Evolutionary conservation across 2,888 invertebrate species (phyloP).

Genomic region (Physocephala rufipes): DNA sequence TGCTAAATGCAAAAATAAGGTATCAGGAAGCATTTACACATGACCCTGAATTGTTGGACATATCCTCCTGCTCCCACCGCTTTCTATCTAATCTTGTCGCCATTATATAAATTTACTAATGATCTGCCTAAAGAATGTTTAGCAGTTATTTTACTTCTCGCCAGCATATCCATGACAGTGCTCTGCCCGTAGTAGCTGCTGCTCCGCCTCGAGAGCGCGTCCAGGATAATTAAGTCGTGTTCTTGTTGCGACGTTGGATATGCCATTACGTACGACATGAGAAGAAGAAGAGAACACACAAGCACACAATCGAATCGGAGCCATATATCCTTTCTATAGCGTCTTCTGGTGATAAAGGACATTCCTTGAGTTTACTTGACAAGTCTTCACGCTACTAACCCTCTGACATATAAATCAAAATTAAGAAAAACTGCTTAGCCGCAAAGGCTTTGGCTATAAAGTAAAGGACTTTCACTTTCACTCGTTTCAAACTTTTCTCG

Average conservation of each 20-base stretch:
- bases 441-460: conserved; percentile 28
- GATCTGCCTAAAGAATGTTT: too few species aligned
- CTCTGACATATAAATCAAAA: too few species aligned
- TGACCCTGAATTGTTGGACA: too few species aligned
- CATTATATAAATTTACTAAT: too few species aligned
- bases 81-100: too few species aligned
- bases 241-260: conserved; percentile 71
- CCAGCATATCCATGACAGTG: conserved; percentile 84
- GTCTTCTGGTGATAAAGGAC: conserved; percentile 45
- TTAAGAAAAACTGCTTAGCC: too few species aligned
- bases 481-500: conserved; percentile 26
- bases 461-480: conserved; percentile 56
- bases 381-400: too few species aligned
- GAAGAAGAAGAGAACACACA: neutral
- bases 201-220: conserved; percentile 74
- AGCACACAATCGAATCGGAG: conserved; percentile 40
- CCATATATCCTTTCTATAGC: conserved; percentile 54
- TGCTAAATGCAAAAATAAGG: too few species aligned
- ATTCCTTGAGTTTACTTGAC: conserved; percentile 28
- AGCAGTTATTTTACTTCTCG: conserved; percentile 73
- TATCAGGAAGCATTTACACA: too few species aligned
- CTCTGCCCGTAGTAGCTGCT: conserved; percentile 69
- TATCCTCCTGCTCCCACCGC: too few species aligned
- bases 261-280: conserved; percentile 31
- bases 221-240: conserved; percentile 78